Evolutionary conservation across 2,113 vertebrate genomes (phyloP), one percentile per base, ranked within the genome.

Genomic region (Grallaria varia): DNA sequence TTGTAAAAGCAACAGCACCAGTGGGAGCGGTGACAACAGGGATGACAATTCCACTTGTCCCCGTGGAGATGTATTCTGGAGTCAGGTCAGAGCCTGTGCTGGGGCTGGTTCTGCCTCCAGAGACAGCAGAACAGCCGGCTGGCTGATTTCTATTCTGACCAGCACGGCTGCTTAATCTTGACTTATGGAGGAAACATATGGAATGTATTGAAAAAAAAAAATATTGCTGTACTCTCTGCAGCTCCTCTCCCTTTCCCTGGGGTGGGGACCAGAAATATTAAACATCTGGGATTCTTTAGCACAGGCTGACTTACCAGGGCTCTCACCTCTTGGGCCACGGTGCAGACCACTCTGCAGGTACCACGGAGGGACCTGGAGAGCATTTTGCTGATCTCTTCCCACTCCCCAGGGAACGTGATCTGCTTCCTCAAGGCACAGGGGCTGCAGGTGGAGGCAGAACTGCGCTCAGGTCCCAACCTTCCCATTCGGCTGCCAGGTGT

Each of bases 121-220:
- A 83, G 58, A n/a, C 76, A 89, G 68, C 27, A 42, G 49, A 81
- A 24, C 20, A 79, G 77, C 37, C 31, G 2, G 1, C 14, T 31
- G 15, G 52, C 84, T 78, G 27, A 82, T 94, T 93, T 64, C 45
- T 56, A 94, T 93, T 84, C 92, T 0, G 0, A 44, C 64, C 93
- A 71, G 63, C 83, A 37, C 78, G 4, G 2, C 64, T 10, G 64
- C 8, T 31, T 67, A 55, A 76, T 74, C 87, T 60, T 44, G 63
- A 67, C 35, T 87, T 84, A 88, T 45, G 79, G 80, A 87, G 60
- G n/a, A 75, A 89, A 91, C 92, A 87, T 91, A 79, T 50, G 92
- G 67, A 82, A 79, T 44, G 66, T 62, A 94, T 87, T 95, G 90
- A 55, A 74, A 67, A 37, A 56, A 87, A 83, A n/a, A n/a, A n/a